Evolutionary conservation across 2,888 invertebrate species (phyloP), one percentile per base, ranked within the genome.

Genomic region (Epistrophe eligans): DNA sequence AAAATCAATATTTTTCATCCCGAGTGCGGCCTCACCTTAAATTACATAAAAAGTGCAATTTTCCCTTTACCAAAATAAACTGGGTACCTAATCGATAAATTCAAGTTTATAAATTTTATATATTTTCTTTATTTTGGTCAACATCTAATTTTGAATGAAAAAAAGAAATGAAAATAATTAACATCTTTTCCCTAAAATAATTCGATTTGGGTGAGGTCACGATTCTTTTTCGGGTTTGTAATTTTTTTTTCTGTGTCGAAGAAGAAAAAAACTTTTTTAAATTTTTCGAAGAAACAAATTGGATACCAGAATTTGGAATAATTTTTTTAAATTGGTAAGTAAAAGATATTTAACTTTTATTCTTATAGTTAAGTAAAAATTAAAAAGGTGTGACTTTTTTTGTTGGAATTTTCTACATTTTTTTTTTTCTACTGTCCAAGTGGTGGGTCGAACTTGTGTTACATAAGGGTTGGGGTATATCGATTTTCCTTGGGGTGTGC

Each of bases 131-230:
- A 9, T 43, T 62, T n/a, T n/a, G n/a, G n/a, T n/a, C 4, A 9
- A 55, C n/a, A 64, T 24, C n/a, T 9, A 15, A 40, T 11, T 52
- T 10, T 55, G 24, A 17, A 52, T 32, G 50, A 17, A 15, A 4
- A n/a, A 10, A 17, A 48, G 9, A 10, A 10, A 8, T 5, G 38
- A 70, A 64, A 77, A 62, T 35, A 38, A 15, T 24, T 62, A 13
- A 28, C 7, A 43, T n/a, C n/a, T 28, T 9, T 52, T 64, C 38
- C 45, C 28, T 32, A 4, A 32, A 43, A 19, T 40, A 48, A 62
- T 35, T 73, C 52, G 70, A 50, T 85, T 79, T 85, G 85, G 82
- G 82, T 85, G 85, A 85, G 85, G 85, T 85, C 85, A 85, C 85
- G 81, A 73, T 77, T 82, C 60, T 81, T 71, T 85, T 77, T 77